Base-by-base conservation (phyloP, 2,888 invertebrate genomes). In the Cepaea hortensis region DNA sequence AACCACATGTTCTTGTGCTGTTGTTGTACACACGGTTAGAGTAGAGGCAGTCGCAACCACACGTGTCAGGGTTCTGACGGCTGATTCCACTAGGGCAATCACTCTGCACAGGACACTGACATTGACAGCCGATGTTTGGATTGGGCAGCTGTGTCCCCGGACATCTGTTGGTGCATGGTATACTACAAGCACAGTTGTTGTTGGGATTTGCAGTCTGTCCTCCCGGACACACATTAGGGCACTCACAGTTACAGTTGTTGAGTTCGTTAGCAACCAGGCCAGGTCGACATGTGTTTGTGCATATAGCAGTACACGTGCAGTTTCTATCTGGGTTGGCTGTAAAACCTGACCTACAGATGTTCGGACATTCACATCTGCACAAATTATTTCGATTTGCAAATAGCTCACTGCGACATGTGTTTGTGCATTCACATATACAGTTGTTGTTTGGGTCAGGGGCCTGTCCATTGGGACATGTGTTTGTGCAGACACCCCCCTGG, bases 231-330 rank as follows among this genome's bases (percentile, higher is more conserved):
- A 18, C 35, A 35, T 81, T 81, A 20, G 18, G 35, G 23, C 81
- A 81, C 9, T 3, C 6, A 65, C 81, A 81, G 18, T 4, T 61
- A n/a, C 80, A 80, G n/a, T 23, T 55, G 62, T 80, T 55, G 13
- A 3, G 5, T 46, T n/a, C n/a, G 9, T 81, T 46, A 46, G 65
- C 35, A 9, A 13, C 4, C 18, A n/a, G 81, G 4, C 65, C 65
- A 68, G 3, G 9, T 5, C 65, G 68, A 18, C 81, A 81, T 5
- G 81, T 81, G 18, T 46, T 73, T 13, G 61, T 55, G 46, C 82
- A 83, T 20, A 23, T 62, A 23, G 81, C 2, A 81, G 81, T 18
- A 81, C 81, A 81, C 7, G 5, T 20, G 65, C 81, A 81, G 15
- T 35, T 68, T 2, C 35, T 81, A 35, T 2, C 18, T 35, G 68